Evolutionary conservation across 2,797 vertebrate species (phyloP), one percentile per base, ranked within the genome.

Genomic region (Anguilla obscura): DNA sequence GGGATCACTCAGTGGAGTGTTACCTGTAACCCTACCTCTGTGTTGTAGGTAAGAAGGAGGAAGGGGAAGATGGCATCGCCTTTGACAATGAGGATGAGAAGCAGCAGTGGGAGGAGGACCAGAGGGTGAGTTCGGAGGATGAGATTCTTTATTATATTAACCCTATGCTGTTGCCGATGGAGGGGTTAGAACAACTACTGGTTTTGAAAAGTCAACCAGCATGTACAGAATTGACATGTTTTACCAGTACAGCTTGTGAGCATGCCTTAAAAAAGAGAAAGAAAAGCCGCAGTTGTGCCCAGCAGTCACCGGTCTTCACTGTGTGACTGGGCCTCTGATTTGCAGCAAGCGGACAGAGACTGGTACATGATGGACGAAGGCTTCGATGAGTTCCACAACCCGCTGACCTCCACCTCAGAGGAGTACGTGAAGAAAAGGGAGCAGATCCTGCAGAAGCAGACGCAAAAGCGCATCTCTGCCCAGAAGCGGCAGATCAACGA

Each of bases 351-450:
- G 0, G 99, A 99, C 94, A 95, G 98, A 92, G 98, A 99, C 87
- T 99, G 99, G 99, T 99, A 99, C 94, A 99, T 98, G 98, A 99
- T 99, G 98, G 99, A 99, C 0, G 99, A 99, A 91, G 98, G 99
- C 12, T 99, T 97, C 0, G 99, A 99, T 0, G 99, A 99, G 93
- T 99, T 98, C 92, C 98, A 99, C 94, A 99, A 99, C 87, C 98
- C 98, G 1, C 93, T 99, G 93, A 98, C 97, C 4, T 96, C 97
- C 79, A 98, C 97, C 0, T 99, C 98, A 0, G 98, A 99, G 0
- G 98, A 99, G 16, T 99, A 99, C 0, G 93, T 99, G 82, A 97
- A 97, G 95, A 98, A 99, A 91, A 96, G 98, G 86, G 98, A 99
- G 92, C 98, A 99, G 95, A 98, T 98, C 87, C 92, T 99, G 88